A percentile compares a stretch with the other conserved stretches of the same genome.
phyloP scores from a whole-genome alignment of 1,140 invertebrate genomes.

The Metopolophium dirhodum region DNA sequence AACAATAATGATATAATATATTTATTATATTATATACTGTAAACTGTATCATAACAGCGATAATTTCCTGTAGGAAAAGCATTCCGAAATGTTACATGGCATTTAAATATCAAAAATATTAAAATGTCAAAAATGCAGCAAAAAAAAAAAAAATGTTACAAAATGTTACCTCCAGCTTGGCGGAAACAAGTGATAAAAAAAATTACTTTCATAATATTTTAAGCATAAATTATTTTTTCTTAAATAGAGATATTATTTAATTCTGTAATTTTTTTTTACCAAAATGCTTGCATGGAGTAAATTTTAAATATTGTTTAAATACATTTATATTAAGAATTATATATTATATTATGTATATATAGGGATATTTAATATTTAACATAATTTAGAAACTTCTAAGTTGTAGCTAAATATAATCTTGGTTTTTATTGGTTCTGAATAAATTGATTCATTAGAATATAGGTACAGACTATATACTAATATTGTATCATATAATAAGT shows the following conservation, averaged over 20 bases:
- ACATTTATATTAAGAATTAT: too few relatives aligned
- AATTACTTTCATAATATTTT: not conserved
- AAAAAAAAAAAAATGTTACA: not conserved
- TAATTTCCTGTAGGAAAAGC: not conserved
- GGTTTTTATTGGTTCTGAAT: not conserved
- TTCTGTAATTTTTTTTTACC: not conserved
- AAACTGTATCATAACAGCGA: not conserved
- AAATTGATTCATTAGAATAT: not conserved
- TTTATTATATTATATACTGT: not conserved
- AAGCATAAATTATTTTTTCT: not conserved
- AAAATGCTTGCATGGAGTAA: not conserved
- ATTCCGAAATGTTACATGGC: not conserved
- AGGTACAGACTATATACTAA: too few relatives aligned
- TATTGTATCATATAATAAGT: not conserved
- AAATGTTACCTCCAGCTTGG: not conserved
- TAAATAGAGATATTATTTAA: not conserved
- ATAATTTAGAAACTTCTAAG: not conserved
- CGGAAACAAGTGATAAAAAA: not conserved
- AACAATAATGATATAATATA: too few relatives aligned
- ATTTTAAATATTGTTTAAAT: not conserved
- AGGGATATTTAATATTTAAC: too few relatives aligned
- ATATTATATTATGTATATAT: too few relatives aligned
- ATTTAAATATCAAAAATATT: constrained; percentile 33
- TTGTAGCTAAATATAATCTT: not conserved
- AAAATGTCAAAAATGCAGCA: not conserved